These are phyloP conservation scores for Oryzias woworae DNA, from an alignment of 2,113 vertebrate genomes.

Conservation along the genomic window DNA sequence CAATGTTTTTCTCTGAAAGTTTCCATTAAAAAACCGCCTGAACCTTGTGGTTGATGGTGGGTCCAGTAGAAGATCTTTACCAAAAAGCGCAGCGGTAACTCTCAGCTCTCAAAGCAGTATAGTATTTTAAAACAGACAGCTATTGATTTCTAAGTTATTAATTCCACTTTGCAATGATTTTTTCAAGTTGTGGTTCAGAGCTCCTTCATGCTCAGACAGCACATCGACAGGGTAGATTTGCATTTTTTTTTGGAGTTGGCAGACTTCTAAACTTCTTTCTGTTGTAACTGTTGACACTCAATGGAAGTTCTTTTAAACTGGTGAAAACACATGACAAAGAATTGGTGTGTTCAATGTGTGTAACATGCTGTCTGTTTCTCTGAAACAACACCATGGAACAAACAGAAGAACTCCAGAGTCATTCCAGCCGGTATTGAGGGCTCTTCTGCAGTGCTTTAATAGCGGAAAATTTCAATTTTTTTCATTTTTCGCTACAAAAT, in stretches of 20 bases:
- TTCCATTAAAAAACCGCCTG: slow-evolving; percentile 1
- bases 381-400: slow-evolving; percentile 52
- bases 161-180: slow-evolving; percentile 52
- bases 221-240: slow-evolving; percentile 34
- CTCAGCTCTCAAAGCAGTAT: slow-evolving; percentile 41
- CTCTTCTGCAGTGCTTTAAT: slow-evolving; percentile 13
- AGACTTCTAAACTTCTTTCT: slow-evolving; percentile 40
- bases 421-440: slow-evolving; percentile 33
- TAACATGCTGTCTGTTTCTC: slow-evolving; percentile 34
- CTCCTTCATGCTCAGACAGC: slow-evolving; percentile 10
- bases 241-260: slow-evolving; percentile 40
- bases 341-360: slow-evolving; percentile 45
- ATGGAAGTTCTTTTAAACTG: slow-evolving; percentile 66
- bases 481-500: slow-evolving; percentile 43
- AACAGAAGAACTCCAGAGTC: slow-evolving; percentile 51
- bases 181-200: slow-evolving; percentile 55
- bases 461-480: slow-evolving; percentile 5
- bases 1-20: neutral
- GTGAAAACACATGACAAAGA: slow-evolving; percentile 63
- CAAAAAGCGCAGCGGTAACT: slow-evolving; percentile 19
- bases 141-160: slow-evolving; percentile 58
- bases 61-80: slow-evolving; percentile 19
- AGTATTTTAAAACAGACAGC: slow-evolving; percentile 52
- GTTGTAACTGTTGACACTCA: slow-evolving; percentile 44
- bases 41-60: slow-evolving; percentile 6